Percentiles rank a stretch among this genome's conserved stretches.
Evolutionary conservation across 30 jellyfish, hydroid and myxozoan genomes (phyloP).

Genomic region (Aurelia aurita): DNA sequence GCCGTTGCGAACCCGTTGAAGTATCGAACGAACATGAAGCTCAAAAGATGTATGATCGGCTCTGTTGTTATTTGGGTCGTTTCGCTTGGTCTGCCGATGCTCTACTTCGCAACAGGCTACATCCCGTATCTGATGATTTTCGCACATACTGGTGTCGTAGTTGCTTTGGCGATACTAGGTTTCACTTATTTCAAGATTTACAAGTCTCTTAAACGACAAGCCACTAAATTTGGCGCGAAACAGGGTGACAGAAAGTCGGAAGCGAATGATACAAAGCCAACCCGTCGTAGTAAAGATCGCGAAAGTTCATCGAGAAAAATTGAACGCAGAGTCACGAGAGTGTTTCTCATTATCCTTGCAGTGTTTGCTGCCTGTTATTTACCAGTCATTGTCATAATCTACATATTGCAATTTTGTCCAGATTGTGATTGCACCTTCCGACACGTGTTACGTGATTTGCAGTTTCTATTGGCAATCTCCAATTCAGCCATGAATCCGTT

Average conservation of each 20-base stretch:
- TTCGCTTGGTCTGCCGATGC: conserved; percentile 67
- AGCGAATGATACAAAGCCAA: too few species aligned
- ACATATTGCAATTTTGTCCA: conserved; percentile 80
- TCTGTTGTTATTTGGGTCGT: conserved; percentile 57
- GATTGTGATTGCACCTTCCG: conserved; percentile 81
- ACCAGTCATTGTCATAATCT: conserved; percentile 88
- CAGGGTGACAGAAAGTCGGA: not conserved
- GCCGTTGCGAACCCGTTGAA: conserved; percentile 73
- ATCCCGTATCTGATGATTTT: conserved; percentile 71
- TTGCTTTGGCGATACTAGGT: conserved; percentile 25
- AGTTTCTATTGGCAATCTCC: conserved; percentile 75
- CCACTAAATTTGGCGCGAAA: not conserved
- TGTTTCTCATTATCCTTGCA: conserved; percentile 66
- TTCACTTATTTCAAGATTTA: conserved; percentile 68
- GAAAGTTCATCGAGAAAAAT: not conserved
- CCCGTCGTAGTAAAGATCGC: not conserved
- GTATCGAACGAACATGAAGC: conserved; percentile 44
- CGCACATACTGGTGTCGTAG: conserved; percentile 69
- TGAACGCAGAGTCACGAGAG: conserved; percentile 73
- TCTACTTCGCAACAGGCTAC: conserved; percentile 75
- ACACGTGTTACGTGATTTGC: conserved; percentile 93
- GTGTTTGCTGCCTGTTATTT: conserved; percentile 73
- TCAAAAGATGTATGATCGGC: conserved; percentile 44
- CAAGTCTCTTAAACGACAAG: conserved; percentile 22
- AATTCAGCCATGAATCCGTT: conserved; percentile 90